A percentile compares a stretch with the other conserved stretches of the same genome.
Conservation (phyloP, 2,113 vertebrate genomes). For the Alexandromys fortis region DNA sequence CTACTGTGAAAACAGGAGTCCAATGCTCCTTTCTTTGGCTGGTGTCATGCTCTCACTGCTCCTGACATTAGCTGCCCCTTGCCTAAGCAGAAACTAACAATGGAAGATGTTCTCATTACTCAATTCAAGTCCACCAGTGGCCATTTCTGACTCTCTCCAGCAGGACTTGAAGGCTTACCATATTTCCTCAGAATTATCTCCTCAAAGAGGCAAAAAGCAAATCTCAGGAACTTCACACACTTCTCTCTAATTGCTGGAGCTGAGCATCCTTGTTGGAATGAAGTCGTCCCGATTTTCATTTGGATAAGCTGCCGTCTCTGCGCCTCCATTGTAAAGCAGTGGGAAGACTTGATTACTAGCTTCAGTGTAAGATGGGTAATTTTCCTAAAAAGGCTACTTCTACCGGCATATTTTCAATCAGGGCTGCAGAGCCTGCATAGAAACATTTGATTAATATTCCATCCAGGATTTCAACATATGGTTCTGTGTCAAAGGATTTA, state of each 20-base stretch:
- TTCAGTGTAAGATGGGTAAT: slow-evolving; percentile 5
- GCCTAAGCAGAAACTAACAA: background rate
- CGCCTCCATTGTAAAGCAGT: background rate
- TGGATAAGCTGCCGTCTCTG: background rate
- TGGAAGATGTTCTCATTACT: too few species aligned
- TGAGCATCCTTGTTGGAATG: background rate
- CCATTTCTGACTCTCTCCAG: background rate
- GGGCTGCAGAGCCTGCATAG: background rate
- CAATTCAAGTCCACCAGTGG: background rate
- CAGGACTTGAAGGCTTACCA: background rate
- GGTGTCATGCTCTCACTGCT: too few species aligned
- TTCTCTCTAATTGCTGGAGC: background rate
- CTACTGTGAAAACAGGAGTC: too few species aligned
- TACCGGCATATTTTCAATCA: slow-evolving; percentile 41
- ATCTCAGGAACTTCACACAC: background rate
- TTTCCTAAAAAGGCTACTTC: slow-evolving; percentile 64
- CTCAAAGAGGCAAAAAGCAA: background rate
- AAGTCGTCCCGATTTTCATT: background rate
- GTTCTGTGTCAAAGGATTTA: slow-evolving; percentile 22
- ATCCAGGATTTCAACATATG: background rate
- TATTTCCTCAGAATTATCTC: background rate
- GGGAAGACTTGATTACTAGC: slow-evolving; percentile 48
- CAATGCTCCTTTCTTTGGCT: accelerated
- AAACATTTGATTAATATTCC: slow-evolving; percentile 42
- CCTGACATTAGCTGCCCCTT: background rate